phyloP scores from a whole-genome alignment of 2,113 vertebrate species.

The Heterotilapia buettikoferi region DNA sequence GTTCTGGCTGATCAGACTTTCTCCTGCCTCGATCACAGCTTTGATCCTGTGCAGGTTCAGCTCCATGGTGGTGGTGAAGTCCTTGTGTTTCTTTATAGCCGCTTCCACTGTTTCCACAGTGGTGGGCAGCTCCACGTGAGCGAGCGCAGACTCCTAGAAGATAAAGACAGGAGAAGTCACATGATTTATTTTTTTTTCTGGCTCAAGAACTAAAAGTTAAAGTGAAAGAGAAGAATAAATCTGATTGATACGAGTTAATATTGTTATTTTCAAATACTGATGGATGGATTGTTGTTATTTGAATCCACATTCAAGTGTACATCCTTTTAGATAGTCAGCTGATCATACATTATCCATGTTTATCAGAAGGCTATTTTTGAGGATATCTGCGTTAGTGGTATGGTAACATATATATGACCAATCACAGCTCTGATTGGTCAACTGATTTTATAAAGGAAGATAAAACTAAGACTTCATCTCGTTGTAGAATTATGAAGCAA shows the following conservation, averaged over 20 bases:
- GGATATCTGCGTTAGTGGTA: background rate
- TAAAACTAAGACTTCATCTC: rapidly evolving
- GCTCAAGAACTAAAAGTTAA: background rate
- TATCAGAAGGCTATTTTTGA: rapidly evolving
- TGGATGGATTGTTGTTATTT: rapidly evolving
- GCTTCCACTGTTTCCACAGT: constrained; percentile 79
- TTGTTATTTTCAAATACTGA: background rate
- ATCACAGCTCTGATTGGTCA: background rate
- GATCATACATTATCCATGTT: background rate
- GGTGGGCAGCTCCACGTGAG: constrained; percentile 76
- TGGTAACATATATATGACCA: background rate
- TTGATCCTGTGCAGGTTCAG: constrained; percentile 85
- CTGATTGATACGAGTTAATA: rapidly evolving
- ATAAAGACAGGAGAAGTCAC: background rate
- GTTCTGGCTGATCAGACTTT: constrained; percentile 82
- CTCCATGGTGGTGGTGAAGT: constrained; percentile 89
- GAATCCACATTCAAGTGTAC: background rate
- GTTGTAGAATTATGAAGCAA: background rate
- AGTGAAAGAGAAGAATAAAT: background rate
- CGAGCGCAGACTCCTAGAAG: constrained; percentile 78
- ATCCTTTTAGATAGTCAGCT: background rate
- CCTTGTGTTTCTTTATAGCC: constrained; percentile 83
- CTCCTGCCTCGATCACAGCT: constrained; percentile 80
- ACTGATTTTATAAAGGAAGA: background rate
- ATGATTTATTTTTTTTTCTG: background rate